phyloP scores from a whole-genome alignment of 2,113 vertebrate species.

The Geococcyx californianus region DNA sequence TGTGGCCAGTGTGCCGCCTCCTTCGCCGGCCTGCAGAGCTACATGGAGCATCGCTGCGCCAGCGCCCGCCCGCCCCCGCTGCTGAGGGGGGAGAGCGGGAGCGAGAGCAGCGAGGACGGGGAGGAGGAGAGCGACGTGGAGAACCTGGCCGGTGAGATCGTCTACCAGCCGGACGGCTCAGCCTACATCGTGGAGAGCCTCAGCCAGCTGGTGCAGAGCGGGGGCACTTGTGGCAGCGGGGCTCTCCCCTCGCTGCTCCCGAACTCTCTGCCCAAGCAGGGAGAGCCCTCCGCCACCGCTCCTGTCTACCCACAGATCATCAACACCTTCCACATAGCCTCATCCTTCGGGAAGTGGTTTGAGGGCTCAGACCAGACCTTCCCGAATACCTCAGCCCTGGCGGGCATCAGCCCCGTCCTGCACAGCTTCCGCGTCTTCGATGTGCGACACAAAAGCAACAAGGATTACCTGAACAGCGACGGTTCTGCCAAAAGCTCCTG shows the following conservation, averaged over 20 bases:
- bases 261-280: constrained; percentile 88
- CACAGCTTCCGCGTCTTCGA: constrained; percentile 99
- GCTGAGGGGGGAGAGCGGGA: constrained; percentile 83
- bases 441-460: constrained; percentile 99
- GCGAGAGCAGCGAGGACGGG: constrained; percentile 90
- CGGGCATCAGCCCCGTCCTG: constrained; percentile 98
- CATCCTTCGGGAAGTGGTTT: constrained; percentile 99
- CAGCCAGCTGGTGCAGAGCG: constrained; percentile 95
- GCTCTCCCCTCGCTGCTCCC: constrained; percentile 82
- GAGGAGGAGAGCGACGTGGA: constrained; percentile 97
- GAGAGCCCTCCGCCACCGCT: constrained; percentile 83
- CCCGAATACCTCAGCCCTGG: constrained; percentile 99
- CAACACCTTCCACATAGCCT: constrained; percentile 99
- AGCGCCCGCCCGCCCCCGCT: constrained; percentile 61
- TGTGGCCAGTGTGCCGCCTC: constrained; percentile 81
- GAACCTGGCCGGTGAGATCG: constrained; percentile 98
- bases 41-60: constrained; percentile 84
- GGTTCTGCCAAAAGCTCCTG: constrained; percentile 99
- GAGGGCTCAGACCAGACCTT: constrained; percentile 95
- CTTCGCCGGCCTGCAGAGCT: constrained; percentile 81
- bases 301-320: constrained; percentile 98
- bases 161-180: constrained; percentile 98
- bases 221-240: constrained; percentile 78
- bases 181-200: constrained; percentile 98
- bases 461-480: constrained; percentile 99